A percentile compares a stretch with the other conserved stretches of the same genome.
Conservation (phyloP, 35 echinoderm and acorn worm species). For the Strongylocentrotus purpuratus region DNA sequence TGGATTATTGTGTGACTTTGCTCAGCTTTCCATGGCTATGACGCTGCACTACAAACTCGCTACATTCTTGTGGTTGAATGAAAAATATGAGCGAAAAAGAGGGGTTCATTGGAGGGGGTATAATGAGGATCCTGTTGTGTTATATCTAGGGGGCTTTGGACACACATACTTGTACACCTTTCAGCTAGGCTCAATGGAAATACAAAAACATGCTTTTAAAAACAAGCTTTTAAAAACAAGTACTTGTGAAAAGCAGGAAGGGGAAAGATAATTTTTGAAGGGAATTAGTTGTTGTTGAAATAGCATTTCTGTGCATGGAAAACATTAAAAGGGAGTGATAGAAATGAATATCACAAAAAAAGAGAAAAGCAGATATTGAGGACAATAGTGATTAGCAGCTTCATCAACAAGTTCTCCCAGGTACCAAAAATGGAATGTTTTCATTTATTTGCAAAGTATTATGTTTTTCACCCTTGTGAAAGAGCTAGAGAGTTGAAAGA, state of each 20-base stretch:
- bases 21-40: background rate
- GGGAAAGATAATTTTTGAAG: background rate
- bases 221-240: background rate
- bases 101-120: background rate
- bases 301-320: background rate
- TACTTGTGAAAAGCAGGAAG: background rate
- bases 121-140: background rate
- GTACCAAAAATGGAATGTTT: background rate
- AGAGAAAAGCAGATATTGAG: background rate
- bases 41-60: background rate
- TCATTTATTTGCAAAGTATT: background rate
- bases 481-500: background rate
- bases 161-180: background rate
- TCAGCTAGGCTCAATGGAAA: background rate
- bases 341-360: background rate
- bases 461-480: background rate
- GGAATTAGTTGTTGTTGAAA: background rate
- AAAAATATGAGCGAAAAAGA: background rate
- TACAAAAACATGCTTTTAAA: background rate
- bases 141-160: background rate
- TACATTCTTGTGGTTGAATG: slow-evolving; percentile 11
- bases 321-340: background rate
- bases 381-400: background rate
- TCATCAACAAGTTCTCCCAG: background rate
- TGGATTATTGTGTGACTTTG: background rate